Conservation (phyloP, 2,113 vertebrate genomes). For the Dunckerocampus dactyliophorus region DNA sequence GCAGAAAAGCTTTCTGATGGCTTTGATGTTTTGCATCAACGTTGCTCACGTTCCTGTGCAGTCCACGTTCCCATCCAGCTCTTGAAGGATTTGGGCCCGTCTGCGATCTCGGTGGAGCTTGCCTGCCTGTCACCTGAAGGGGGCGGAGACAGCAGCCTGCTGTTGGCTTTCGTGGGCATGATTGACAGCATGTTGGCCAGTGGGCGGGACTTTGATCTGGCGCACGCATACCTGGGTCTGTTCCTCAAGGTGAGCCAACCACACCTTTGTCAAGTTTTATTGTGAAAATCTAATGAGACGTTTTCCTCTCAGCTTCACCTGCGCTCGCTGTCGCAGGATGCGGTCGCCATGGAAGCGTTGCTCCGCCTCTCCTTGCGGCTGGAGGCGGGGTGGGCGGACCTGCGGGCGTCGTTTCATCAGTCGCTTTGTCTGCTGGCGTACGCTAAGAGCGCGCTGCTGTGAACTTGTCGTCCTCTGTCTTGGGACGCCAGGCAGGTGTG, state of each 20-base stretch:
- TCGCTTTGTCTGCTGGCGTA: conserved; percentile 90
- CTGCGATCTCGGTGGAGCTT: conserved; percentile 82
- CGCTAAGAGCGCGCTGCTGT: conserved; percentile 88
- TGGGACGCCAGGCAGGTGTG: too few relatives aligned
- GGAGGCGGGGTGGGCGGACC: conserved; percentile 81
- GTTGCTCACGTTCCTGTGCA: conserved; percentile 38
- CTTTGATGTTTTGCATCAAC: neutral
- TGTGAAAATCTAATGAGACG: conserved; percentile 18
- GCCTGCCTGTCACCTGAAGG: conserved; percentile 78
- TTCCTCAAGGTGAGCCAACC: conserved; percentile 84
- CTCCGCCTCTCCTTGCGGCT: conserved; percentile 70
- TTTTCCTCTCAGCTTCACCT: conserved; percentile 79
- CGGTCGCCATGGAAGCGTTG: conserved; percentile 75
- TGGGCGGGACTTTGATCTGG: conserved; percentile 87
- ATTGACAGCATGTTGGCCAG: conserved; percentile 78
- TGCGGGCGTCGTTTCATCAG: conserved; percentile 82
- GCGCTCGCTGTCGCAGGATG: conserved; percentile 76
- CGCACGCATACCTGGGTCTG: conserved; percentile 88
- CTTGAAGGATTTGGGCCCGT: conserved; percentile 75
- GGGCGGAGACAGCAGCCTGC: conserved; percentile 75
- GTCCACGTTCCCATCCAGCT: conserved; percentile 73
- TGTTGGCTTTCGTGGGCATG: conserved; percentile 86
- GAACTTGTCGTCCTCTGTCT: neutral
- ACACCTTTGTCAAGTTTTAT: neutral
- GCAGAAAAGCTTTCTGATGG: neutral